Conservation (phyloP, 2,113 vertebrate species). For the Podiceps cristatus region DNA sequence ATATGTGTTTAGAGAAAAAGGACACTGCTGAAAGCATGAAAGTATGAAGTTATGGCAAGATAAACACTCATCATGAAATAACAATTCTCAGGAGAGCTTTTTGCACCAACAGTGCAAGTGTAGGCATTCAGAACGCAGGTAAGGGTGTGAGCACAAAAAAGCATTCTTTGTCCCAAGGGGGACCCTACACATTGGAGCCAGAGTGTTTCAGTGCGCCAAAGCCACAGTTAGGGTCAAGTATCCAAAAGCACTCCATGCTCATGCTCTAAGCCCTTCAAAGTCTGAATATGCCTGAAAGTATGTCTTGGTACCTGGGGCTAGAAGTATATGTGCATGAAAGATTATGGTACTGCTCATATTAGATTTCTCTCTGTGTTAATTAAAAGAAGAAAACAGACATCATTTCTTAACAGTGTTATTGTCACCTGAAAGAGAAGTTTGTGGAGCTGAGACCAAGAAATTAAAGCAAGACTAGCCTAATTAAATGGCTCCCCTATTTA, state of each 20-base stretch:
- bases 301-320: not conserved
- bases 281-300: not conserved
- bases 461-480: not conserved
- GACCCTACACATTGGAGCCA: not conserved
- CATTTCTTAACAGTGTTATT: not conserved
- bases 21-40: not conserved
- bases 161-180: not conserved
- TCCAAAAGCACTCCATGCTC: not conserved
- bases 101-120: not conserved
- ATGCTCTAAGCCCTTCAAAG: not conserved
- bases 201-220: not conserved
- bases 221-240: not conserved
- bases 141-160: not conserved
- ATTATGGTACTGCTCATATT: not conserved
- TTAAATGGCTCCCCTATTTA: not conserved
- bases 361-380: not conserved
- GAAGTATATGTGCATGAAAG: not conserved
- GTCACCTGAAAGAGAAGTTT: not conserved
- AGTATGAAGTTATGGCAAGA: not conserved
- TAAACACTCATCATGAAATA: not conserved
- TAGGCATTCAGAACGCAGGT: not conserved
- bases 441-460: not conserved
- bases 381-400: not conserved
- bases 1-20: not conserved
- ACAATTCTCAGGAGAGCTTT: not conserved